Base-by-base conservation (phyloP, 2,113 vertebrate species). In the Aldabrachelys gigantea region DNA sequence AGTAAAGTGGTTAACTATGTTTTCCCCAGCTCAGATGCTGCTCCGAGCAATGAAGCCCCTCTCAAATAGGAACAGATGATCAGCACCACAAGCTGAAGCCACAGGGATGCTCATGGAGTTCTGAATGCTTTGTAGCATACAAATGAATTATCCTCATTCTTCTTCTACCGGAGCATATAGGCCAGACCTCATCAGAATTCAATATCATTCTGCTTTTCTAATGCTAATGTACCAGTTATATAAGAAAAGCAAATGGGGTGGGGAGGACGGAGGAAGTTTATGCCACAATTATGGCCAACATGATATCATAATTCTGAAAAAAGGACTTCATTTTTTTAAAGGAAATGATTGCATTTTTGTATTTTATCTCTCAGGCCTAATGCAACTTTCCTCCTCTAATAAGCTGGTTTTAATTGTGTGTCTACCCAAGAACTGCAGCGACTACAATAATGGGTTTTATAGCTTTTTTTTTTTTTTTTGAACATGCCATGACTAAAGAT, bases 51-150 rank as follows among this genome's bases (percentile, higher is more conserved):
- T 97, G 98, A 98, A 97, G 98, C 96, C 98, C 98, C 98, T 98
- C 98, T 97, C 98, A 97, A 98, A 98, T 94, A 98, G 98, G 98
- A 98, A 98, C 99, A 99, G 99, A 99, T 98, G 99, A 99, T 98
- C 98, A 97, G 98, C 98, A 98, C 99, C 98, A 94, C 96, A 98
- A 98, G 98, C 98, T 88, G 97, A 97, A 98, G 98, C 98, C 98
- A 98, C 96, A 31, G 99, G 99, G 98, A 98, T 98, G 97, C 90
- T 97, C 93, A 65, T 56, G 98, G 98, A 98, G 98, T 97, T 98
- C 98, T 3, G 96, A 97, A 98, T 78, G 98, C 98, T 98, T 98
- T 92, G 82, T 93, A 25, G 99, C 98, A 99, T 99, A 99, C 99
- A 98, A 99, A 99, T 99, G 99, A 99, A 98, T 98, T 96, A 97